Evolutionary conservation across 2,113 vertebrate species (phyloP).

Genomic region (Chaenogobius annularis): DNA sequence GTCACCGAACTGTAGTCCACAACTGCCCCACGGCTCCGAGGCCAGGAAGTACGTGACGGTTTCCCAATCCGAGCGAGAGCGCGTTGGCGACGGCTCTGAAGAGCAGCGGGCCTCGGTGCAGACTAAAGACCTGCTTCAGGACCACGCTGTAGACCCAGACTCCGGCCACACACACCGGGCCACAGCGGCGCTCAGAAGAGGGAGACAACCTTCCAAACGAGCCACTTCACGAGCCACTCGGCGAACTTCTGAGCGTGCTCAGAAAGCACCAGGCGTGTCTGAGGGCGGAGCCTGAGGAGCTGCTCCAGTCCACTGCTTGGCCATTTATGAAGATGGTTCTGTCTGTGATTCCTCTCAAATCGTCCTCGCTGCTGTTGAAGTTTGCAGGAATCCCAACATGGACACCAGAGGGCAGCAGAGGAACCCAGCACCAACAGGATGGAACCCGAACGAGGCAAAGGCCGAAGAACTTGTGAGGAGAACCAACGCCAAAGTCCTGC

Average conservation of each 20-base stretch:
- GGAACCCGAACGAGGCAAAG: constrained; percentile 88
- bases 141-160: constrained; percentile 78
- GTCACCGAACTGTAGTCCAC: constrained; percentile 85
- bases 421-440: constrained; percentile 87
- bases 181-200: constrained; percentile 75
- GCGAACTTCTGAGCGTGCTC: constrained; percentile 86
- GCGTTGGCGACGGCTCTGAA: constrained; percentile 78
- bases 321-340: constrained; percentile 81
- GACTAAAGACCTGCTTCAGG: constrained; percentile 82
- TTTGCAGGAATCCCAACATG: constrained; percentile 87
- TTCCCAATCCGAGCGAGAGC: constrained; percentile 68
- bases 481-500: constrained; percentile 71
- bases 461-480: constrained; percentile 71
- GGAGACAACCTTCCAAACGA: constrained; percentile 75
- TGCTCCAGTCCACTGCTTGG: constrained; percentile 83
- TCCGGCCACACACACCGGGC: constrained; percentile 81
- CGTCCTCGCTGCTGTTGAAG: constrained; percentile 78
- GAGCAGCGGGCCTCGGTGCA: constrained; percentile 73
- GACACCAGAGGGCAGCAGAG: constrained; percentile 83
- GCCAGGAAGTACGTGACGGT: constrained; percentile 78
- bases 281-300: constrained; percentile 72
- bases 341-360: constrained; percentile 73
- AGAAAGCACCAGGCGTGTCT: constrained; percentile 84
- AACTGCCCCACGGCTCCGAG: constrained; percentile 78
- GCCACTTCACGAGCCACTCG: constrained; percentile 84